Base-by-base conservation (phyloP, 2,888 invertebrate genomes). In the Drosophila macrospina region DNA sequence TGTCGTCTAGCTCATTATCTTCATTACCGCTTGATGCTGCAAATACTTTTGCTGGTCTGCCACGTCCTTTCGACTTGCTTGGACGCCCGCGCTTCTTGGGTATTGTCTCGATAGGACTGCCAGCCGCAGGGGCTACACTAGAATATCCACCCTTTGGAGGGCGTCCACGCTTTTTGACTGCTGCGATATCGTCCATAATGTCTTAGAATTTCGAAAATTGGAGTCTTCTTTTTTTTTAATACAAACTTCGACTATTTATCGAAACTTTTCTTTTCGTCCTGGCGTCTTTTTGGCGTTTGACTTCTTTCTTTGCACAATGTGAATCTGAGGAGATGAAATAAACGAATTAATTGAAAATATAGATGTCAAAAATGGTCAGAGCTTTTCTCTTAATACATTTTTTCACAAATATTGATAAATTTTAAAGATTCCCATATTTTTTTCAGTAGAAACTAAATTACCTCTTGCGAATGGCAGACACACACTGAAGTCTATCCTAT, bases 1-100 rank as follows among this genome's bases (percentile, higher is more conserved):
- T 20, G 11, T 64, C 73, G 16, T 61, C 72, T 8, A 68, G 63
- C 2, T 82, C 88, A 6, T 41, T 15, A 15, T 72, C 85, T 0
- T 66, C 74, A 20, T 57, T 61, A n/a, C 65, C 68, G 47, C 55
- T 67, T 24, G 41, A 36, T 1, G 26, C 37, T 3, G 15, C 69
- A 0, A n/a, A 20, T 3, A 8, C 1, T 39, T 80, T 90, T 48
- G 77, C 26, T 8, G 77, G 87, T 28, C 85, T 62, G n/a, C 88
- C 88, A 24, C 86, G 77, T 13, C 86, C 83, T 28, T 80, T 77
- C 6, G 64, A 54, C 52, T 86, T 60, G n/a, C 87, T 11, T 5
- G 90, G 88, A 20, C 90, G 88, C 11, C 90, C 90, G 36, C 90
- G 88, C 45, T 90, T 90, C 71, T 88, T 89, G 4, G 85, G 88